Evolutionary conservation across 2,888 invertebrate species (phyloP), one percentile per base, ranked within the genome.

Genomic region (Mystacides longicornis): DNA sequence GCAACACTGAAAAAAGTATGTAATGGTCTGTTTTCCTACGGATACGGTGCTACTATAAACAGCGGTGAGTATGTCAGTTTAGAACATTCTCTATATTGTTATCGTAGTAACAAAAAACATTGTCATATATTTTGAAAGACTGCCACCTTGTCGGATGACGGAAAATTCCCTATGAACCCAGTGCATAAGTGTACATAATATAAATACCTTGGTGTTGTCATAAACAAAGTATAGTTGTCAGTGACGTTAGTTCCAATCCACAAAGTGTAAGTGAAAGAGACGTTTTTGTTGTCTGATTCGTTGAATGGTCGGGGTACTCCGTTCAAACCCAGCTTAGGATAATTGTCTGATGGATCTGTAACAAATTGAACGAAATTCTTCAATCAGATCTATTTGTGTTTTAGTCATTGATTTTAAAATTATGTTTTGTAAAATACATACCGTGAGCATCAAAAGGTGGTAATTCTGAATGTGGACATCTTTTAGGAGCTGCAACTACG

Each of bases 171-270:
- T n/a, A n/a, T n/a, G n/a, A n/a, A n/a, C n/a, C n/a, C n/a, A n/a
- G n/a, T n/a, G n/a, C n/a, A n/a, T n/a, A n/a, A n/a, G n/a, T n/a
- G n/a, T n/a, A n/a, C n/a, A 14, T 50, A 19, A 18, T 7, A 11
- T 48, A 2, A 23, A 66, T 82, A 88, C 70, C 82, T 84, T 3
- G 89, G 86, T 18, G 89, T 88, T 1, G 83, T 80, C 65, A 93
- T 76, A 47, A 82, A 83, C 55, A 90, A 75, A 14, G 89, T 89
- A 68, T 86, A 85, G 67, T 87, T 87, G 67, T 90, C 88, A 46
- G 88, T 87, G 52, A 89, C 85, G 68, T 91, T 89, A 60, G 87
- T 87, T 59, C 91, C 92, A 23, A 93, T 87, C 93, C 93, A 93
- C 23, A 93, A 78, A 0, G 91, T 89, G 72, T 93, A 93, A 0